A percentile compares a stretch with the other conserved stretches of the same genome.
phyloP scores from a whole-genome alignment of 2,113 vertebrate species.

The Machaerirhynchus nigripectus region DNA sequence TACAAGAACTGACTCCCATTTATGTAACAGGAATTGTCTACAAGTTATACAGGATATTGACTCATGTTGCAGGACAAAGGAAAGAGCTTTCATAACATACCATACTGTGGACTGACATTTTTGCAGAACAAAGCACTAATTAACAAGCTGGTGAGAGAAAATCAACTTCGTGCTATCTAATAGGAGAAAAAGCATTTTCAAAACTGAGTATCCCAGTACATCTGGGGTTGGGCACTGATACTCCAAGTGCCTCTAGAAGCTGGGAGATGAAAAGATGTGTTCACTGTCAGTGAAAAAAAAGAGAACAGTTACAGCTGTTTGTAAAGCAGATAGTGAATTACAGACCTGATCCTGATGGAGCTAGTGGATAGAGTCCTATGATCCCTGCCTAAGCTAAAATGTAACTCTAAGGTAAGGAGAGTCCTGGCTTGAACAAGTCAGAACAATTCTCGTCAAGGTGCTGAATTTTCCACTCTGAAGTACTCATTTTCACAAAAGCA shows the following conservation, averaged over 20 bases:
- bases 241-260: not conserved
- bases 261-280: not conserved
- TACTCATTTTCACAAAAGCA: not conserved
- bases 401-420: not conserved
- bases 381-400: not conserved
- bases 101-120: not conserved
- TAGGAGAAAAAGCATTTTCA: not conserved
- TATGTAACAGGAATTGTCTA: conserved; percentile 59
- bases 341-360: not conserved
- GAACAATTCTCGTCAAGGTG: not conserved
- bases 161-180: not conserved
- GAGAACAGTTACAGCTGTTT: not conserved
- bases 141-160: not conserved
- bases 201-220: not conserved
- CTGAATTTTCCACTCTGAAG: not conserved
- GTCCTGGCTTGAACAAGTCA: not conserved
- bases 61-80: conserved; percentile 46
- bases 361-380: not conserved
- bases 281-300: not conserved
- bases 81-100: conserved; percentile 32
- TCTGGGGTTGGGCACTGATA: not conserved
- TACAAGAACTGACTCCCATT: conserved; percentile 42
- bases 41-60: conserved; percentile 58
- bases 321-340: not conserved
- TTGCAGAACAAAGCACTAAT: conserved; percentile 10